These are phyloP conservation scores for Drosophila phalerata DNA, from an alignment of 2,888 invertebrate species.

Conservation along the genomic window DNA sequence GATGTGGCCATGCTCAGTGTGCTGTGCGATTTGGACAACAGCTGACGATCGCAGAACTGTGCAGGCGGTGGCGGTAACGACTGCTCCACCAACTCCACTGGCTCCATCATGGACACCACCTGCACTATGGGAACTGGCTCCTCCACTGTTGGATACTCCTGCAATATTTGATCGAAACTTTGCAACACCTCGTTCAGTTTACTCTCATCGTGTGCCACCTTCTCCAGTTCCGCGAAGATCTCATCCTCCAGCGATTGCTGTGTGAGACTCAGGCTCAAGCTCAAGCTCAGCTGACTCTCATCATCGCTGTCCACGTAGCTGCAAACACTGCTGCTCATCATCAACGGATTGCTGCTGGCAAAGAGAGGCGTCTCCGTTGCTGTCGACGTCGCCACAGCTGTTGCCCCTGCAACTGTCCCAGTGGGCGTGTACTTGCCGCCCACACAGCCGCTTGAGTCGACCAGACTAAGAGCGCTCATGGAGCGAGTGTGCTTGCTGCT, in stretches of 20 bases:
- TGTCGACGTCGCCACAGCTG: neutral
- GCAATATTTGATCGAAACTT: conserved; percentile 87
- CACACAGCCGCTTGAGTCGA: conserved; percentile 63
- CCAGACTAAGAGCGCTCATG: conserved; percentile 71
- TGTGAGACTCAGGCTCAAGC: conserved; percentile 79
- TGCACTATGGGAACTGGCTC: conserved; percentile 13
- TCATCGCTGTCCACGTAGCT: conserved; percentile 83
- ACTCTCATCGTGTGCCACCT: conserved; percentile 85
- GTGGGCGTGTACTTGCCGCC: conserved; percentile 71
- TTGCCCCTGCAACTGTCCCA: conserved; percentile 6
- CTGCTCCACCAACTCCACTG: conserved; percentile 21
- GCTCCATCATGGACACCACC: conserved; percentile 12
- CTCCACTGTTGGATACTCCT: conserved; percentile 84
- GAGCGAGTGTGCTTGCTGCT: conserved; percentile 82
- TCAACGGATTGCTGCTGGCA: conserved; percentile 14
- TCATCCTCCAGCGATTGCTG: conserved; percentile 85
- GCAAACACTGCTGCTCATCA: conserved; percentile 58
- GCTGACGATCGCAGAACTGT: conserved; percentile 49
- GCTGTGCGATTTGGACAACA: conserved; percentile 89
- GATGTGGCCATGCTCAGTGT: conserved; percentile 87
- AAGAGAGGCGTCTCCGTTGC: neutral
- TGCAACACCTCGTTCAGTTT: conserved; percentile 86
- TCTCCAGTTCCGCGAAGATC: conserved; percentile 85
- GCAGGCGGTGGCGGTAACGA: conserved; percentile 50
- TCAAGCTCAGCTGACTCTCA: conserved; percentile 75